Base-by-base conservation (phyloP, 64 coral and sea anemone species). In the Orbicella faveolata region DNA sequence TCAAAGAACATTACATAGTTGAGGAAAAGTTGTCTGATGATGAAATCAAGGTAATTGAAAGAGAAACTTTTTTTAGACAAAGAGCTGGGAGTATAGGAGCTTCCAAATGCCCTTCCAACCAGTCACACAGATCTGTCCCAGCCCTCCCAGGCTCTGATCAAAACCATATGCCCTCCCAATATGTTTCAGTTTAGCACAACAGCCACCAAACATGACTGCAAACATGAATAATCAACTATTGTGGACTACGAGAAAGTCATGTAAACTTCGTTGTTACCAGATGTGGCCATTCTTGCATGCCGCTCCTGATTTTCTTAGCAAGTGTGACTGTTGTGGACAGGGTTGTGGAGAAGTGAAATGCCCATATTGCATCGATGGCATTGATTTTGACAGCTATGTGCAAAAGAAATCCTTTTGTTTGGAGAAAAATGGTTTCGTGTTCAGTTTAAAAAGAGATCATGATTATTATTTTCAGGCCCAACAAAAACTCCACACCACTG, bases 241-340 rank as follows among this genome's bases (percentile, higher is more conserved):
- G 64, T 41, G 2, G 52, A 66, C 4, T 90, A 90, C 73, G 67
- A 83, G 39, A 81, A 55, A 59, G 19, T 6, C 52, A 53, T 53
- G 52, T 53, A 3, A 75, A 75, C 3, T 75, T 75, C 36, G 16
- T 36, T 37, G 12, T 75, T 3, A 36, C 34, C 34, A 75, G 59
- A 77, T 91, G 89, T 84, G 89, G 80, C 80, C 54, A 76, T 91
- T 14, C 6, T 65, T 86, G 11, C 89, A 91, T 91, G 80, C 89
- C 12, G 77, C 89, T 5, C 89, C 89, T 36, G 80, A 91, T 36
- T 84, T 85, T 73, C 57, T 91, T 5, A 63, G 72, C 53, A 70
- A 70, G 3, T 91, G 89, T 10, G 52, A 53, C 10, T 53, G 52
- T 53, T 53, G 52, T 53, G 52, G 52, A 10, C 4, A 53, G 52